Evolutionary conservation across 2,888 invertebrate genomes (phyloP).

Genomic region (Sialis lutaria): DNA sequence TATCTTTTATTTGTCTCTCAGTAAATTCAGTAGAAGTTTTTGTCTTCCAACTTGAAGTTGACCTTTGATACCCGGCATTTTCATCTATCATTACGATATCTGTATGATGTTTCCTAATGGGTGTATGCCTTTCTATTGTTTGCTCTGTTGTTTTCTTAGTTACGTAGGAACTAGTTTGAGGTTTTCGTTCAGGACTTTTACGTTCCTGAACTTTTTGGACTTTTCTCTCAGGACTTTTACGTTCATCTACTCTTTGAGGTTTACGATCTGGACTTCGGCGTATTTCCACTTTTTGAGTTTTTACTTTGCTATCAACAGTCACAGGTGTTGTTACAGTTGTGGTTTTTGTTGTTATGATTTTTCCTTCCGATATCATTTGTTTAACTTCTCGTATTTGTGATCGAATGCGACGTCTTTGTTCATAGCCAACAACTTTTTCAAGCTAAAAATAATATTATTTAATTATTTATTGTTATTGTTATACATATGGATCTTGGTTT

Average conservation of each 20-base stretch:
- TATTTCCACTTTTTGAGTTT: conserved; percentile 14
- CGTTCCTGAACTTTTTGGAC: neutral
- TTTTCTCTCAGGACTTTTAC: conserved; percentile 6
- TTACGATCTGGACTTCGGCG: conserved; percentile 11
- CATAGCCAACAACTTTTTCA: conserved; percentile 59
- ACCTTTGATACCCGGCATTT: neutral
- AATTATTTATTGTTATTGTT: neutral
- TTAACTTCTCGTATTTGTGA: conserved; percentile 59
- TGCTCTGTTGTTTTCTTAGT: conserved; percentile 21
- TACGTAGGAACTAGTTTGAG: neutral
- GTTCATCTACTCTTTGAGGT: neutral
- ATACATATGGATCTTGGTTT: neutral
- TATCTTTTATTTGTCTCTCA: neutral
- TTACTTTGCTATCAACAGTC: conserved; percentile 12
- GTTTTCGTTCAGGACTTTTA: neutral
- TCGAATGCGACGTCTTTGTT: conserved; percentile 57
- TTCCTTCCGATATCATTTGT: conserved; percentile 30
- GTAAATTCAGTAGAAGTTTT: neutral
- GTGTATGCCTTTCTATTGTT: conserved; percentile 19
- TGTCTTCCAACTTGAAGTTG: neutral
- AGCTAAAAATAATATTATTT: conserved; percentile 31
- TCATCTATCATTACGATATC: neutral
- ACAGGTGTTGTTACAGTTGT: conserved; percentile 14
- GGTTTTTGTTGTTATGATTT: conserved; percentile 18
- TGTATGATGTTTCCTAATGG: conserved; percentile 7